Evolutionary conservation across 53 echinoderm and acorn worm genomes (phyloP), one percentile per base, ranked within the genome.

Genomic region (Mesocentrotus franciscanus): DNA sequence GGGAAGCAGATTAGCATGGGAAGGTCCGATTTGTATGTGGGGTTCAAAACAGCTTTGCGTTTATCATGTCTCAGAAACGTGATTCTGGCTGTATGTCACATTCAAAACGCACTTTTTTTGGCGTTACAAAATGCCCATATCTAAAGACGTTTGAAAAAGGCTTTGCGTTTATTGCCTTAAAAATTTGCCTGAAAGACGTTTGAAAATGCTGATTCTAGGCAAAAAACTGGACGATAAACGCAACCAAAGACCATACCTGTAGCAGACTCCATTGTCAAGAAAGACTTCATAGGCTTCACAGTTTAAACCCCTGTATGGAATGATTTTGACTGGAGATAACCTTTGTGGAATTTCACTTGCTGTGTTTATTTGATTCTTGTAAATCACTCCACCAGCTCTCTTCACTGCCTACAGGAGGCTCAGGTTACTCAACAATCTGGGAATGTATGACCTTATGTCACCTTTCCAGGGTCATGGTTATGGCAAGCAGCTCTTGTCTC

Each of bases 301-400:
- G 74, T 10, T 74, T 9, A 74, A 32, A 74, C 8, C n/a, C 29
- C 34, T 79, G 17, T 9, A 20, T 26, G 57, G 16, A 36, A 56
- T 9, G 59, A 87, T 57, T 91, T 34, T 91, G 91, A 91, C 91
- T 91, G 91, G 34, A 91, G 68, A 91, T 91, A 91, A 91, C 91
- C 91, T 91, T 66, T 91, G 24, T 91, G 66, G 91, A 91, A 91
- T 91, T 91, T 66, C 64, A 91, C 91, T 64, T 33, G 66, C 91
- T 91, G 91, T 66, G 91, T 91, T 91, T 61, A 91, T 66, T 91
- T 91, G 91, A 66, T 34, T 91, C 35, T 27, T 8, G 36, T 91
- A 91, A 66, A 91, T 91, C 66, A 64, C 64, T 91, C 91, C 91
- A 91, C 62, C 90, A 61, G 66, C 58, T 3, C 62, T 14, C 24